A percentile compares a stretch with the other conserved stretches of the same genome.
Conservation (phyloP, 2,888 invertebrate genomes). For the Macrosoma leucophasiata region DNA sequence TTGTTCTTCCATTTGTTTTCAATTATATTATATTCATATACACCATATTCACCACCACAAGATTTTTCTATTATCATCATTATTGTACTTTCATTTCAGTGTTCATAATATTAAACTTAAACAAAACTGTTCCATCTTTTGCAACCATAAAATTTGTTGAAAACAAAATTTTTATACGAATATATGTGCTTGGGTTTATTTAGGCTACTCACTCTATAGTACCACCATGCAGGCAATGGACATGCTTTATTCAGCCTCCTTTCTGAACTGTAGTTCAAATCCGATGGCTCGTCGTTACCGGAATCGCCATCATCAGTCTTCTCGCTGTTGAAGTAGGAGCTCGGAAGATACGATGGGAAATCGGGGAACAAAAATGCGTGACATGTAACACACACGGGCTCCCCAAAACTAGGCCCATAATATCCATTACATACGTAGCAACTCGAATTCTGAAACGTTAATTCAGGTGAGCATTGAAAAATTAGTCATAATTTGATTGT, state of each 20-base stretch:
- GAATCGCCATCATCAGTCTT: constrained; percentile 93
- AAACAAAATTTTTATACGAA: too few relatives aligned
- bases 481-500: neutral
- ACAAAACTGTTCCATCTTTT: too few relatives aligned
- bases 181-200: too few relatives aligned
- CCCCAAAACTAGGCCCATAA: constrained; percentile 93
- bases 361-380: constrained; percentile 94
- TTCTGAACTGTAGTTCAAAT: constrained; percentile 76
- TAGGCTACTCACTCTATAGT: constrained; percentile 48
- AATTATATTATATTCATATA: too few relatives aligned
- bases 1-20: too few relatives aligned
- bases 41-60: too few relatives aligned
- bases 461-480: neutral
- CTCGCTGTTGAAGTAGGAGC: constrained; percentile 67
- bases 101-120: too few relatives aligned
- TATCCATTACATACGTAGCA: constrained; percentile 94
- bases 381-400: constrained; percentile 93
- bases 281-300: constrained; percentile 95
- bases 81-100: too few relatives aligned
- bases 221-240: constrained; percentile 54
- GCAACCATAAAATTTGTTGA: too few relatives aligned
- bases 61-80: too few relatives aligned
- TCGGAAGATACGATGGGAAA: constrained; percentile 74
- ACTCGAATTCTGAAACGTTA: constrained; percentile 74
- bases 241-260: constrained; percentile 55